phyloP scores from a whole-genome alignment of 2,797 vertebrate species.

The Microhierax caerulescens region DNA sequence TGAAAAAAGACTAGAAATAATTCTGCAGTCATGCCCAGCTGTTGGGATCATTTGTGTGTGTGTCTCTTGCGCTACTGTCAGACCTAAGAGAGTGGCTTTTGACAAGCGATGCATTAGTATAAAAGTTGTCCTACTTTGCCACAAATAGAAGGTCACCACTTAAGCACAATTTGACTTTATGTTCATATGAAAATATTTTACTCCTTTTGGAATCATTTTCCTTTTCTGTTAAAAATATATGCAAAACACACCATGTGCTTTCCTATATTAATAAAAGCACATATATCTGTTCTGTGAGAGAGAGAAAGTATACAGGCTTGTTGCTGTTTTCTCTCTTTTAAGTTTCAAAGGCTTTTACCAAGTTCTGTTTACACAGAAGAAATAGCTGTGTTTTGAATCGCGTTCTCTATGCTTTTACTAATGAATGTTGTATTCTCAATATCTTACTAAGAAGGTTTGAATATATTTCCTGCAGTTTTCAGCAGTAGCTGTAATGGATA shows the following conservation, averaged over 20 bases:
- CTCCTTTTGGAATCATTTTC: not conserved
- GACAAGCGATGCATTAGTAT: not conserved
- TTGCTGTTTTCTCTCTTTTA: not conserved
- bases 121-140: not conserved
- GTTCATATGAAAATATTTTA: not conserved
- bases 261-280: not conserved
- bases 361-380: not conserved
- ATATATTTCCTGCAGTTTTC: not conserved
- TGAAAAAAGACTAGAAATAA: not conserved
- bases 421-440: not conserved
- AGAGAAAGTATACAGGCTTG: not conserved
- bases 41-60: not conserved
- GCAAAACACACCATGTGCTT: not conserved
- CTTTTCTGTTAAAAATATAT: not conserved
- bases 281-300: not conserved
- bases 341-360: not conserved
- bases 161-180: not conserved
- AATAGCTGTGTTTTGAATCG: not conserved
- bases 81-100: not conserved
- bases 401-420: not conserved
- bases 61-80: not conserved
- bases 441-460: not conserved
- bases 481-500: constrained; percentile 4
- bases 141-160: not conserved
- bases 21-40: not conserved